These are phyloP conservation scores for Mythimna lalbum DNA, from an alignment of 2,888 invertebrate species.

Conservation along the genomic window DNA sequence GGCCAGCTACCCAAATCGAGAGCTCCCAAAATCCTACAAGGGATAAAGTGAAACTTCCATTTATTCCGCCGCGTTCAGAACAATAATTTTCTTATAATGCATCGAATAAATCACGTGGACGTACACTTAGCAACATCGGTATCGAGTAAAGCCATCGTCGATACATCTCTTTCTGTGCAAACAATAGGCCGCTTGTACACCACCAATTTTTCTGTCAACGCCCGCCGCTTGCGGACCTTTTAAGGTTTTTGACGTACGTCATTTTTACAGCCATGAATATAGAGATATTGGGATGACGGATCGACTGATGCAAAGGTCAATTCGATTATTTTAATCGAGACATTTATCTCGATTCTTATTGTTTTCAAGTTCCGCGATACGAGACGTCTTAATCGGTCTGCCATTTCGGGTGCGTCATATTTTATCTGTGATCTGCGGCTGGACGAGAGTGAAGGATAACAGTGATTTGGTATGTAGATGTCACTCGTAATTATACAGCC, in stretches of 20 bases:
- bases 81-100: slow-evolving; percentile 65
- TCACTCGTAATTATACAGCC: slow-evolving; percentile 68
- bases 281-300: slow-evolving; percentile 82
- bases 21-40: slow-evolving; percentile 47
- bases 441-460: slow-evolving; percentile 73
- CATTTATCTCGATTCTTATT: slow-evolving; percentile 85
- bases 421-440: slow-evolving; percentile 73
- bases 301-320: slow-evolving; percentile 80
- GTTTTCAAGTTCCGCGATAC: slow-evolving; percentile 81
- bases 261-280: slow-evolving; percentile 80
- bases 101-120: slow-evolving; percentile 70
- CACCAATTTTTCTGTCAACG: slow-evolving; percentile 82
- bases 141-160: slow-evolving; percentile 74
- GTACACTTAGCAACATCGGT: slow-evolving; percentile 68
- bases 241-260: slow-evolving; percentile 81
- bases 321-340: slow-evolving; percentile 87
- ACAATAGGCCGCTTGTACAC: slow-evolving; percentile 75
- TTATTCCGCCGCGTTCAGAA: slow-evolving; percentile 53
- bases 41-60: slow-evolving; percentile 59
- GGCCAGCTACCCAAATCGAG: slow-evolving; percentile 55
- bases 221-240: slow-evolving; percentile 70
- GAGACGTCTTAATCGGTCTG: slow-evolving; percentile 83
- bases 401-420: slow-evolving; percentile 77
- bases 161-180: slow-evolving; percentile 76
- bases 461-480: slow-evolving; percentile 80